A percentile compares a stretch with the other conserved stretches of the same genome.
Conservation (phyloP, 2,113 vertebrate genomes). For the Periophthalmodon schlosseri region DNA sequence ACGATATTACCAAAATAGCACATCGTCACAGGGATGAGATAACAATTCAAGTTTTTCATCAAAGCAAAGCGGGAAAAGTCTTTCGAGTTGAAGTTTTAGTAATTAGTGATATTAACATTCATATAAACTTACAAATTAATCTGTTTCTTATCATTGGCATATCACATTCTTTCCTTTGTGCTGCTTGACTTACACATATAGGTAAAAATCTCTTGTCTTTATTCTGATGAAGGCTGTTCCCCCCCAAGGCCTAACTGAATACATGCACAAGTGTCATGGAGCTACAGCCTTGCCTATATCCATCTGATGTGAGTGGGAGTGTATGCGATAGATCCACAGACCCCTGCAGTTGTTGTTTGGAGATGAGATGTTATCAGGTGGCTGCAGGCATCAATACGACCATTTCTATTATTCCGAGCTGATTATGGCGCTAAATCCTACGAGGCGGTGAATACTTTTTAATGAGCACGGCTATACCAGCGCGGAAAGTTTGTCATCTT, state of each 20-base stretch:
- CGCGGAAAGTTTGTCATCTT: conserved; percentile 2
- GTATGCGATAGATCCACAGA: not conserved
- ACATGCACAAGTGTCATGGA: not conserved
- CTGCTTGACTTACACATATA: not conserved
- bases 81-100: not conserved
- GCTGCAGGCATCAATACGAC: conserved; percentile 3
- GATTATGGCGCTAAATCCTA: conserved; percentile 1
- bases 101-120: no score
- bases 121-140: no score
- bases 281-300: not conserved
- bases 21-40: no score
- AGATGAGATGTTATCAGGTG: not conserved
- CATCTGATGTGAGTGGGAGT: not conserved
- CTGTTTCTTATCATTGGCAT: not conserved
- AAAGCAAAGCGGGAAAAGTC: not conserved
- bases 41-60: not conserved
- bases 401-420: conserved; percentile 5
- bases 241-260: not conserved
- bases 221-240: not conserved
- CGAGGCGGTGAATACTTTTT: conserved; percentile 6
- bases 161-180: not conserved
- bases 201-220: not conserved
- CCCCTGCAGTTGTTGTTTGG: not conserved
- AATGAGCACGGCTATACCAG: not conserved
- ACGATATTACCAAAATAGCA: no score